Conservation (phyloP, 2,797 vertebrate species). For the Carapus acus region DNA sequence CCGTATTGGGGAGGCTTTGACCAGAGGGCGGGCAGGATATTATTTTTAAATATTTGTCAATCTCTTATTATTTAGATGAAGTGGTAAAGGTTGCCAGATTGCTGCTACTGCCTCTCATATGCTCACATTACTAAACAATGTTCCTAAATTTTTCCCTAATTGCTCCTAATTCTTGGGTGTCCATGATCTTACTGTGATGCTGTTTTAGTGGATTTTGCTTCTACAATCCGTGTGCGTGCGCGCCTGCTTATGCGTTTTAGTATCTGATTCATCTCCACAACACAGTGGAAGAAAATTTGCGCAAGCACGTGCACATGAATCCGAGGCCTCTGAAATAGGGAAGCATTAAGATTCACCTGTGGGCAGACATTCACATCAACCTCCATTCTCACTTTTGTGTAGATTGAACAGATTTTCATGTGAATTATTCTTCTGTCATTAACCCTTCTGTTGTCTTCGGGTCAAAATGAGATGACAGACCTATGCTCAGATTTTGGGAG, state of each 20-base stretch:
- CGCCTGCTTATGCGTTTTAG: constrained; percentile 8
- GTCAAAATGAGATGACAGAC: constrained; percentile 23
- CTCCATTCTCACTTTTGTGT: constrained; percentile 65
- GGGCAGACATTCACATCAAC: too few relatives aligned
- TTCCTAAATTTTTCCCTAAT: too few relatives aligned
- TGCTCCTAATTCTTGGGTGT: too few relatives aligned
- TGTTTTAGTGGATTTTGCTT: constrained; percentile 40
- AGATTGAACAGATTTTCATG: constrained; percentile 12
- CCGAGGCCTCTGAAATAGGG: constrained; percentile 73
- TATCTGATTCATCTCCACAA: constrained; percentile 75
- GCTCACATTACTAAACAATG: too few relatives aligned
- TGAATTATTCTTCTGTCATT: constrained; percentile 29
- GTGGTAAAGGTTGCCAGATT: constrained; percentile 21
- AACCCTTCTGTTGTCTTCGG: too few relatives aligned
- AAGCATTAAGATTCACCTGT: constrained; percentile 71
- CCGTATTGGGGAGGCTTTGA: too few relatives aligned
- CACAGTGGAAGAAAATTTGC: constrained; percentile 75
- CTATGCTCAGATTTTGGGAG: constrained; percentile 13
- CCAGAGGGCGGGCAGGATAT: too few relatives aligned
- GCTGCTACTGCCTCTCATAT: too few relatives aligned
- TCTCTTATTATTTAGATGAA: too few relatives aligned
- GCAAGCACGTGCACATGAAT: constrained; percentile 74
- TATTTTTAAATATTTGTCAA: too few relatives aligned
- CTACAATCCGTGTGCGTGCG: constrained; percentile 34
- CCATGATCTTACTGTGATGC: constrained; percentile 22